These are phyloP conservation scores for Orthosia incerta DNA, from an alignment of 2,888 invertebrate species.

Conservation along the genomic window DNA sequence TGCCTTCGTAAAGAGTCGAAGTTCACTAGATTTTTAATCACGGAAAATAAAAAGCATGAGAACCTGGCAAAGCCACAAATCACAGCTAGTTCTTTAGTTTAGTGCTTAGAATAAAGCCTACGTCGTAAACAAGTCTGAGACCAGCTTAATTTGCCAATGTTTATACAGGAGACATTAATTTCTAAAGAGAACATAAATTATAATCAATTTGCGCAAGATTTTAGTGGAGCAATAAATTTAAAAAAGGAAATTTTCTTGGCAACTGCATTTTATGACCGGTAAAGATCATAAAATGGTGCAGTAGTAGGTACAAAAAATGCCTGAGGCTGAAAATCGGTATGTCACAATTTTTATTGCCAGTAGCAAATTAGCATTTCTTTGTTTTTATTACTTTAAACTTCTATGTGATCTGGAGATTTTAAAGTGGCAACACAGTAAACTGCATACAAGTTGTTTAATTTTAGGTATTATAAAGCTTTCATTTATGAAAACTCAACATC, in stretches of 20 bases:
- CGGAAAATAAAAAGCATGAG: neutral
- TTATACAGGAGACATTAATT: constrained; percentile 63
- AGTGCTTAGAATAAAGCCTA: constrained; percentile 40
- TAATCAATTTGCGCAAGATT: constrained; percentile 63
- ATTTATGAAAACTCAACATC: neutral
- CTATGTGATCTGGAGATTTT: neutral
- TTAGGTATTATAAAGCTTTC: neutral
- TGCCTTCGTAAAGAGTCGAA: neutral
- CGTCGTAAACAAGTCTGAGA: constrained; percentile 46
- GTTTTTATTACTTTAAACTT: too few species aligned
- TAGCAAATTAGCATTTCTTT: neutral
- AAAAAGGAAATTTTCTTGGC: constrained; percentile 16
- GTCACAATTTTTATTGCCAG: constrained; percentile 4
- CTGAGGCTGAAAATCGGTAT: neutral
- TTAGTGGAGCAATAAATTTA: constrained; percentile 53
- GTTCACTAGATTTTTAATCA: neutral
- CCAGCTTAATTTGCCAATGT: constrained; percentile 49
- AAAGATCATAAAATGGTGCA: neutral
- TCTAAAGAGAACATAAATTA: constrained; percentile 66
- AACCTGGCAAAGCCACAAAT: constrained; percentile 4
- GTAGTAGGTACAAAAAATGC: neutral
- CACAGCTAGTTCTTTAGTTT: constrained; percentile 50
- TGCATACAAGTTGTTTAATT: neutral
- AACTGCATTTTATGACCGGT: constrained; percentile 8
- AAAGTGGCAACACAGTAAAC: neutral